Percentiles rank a stretch among this genome's conserved stretches.
These are phyloP conservation scores for Rhynchonycteris naso DNA, from an alignment of 2,797 vertebrate genomes.

Conservation along the genomic window DNA sequence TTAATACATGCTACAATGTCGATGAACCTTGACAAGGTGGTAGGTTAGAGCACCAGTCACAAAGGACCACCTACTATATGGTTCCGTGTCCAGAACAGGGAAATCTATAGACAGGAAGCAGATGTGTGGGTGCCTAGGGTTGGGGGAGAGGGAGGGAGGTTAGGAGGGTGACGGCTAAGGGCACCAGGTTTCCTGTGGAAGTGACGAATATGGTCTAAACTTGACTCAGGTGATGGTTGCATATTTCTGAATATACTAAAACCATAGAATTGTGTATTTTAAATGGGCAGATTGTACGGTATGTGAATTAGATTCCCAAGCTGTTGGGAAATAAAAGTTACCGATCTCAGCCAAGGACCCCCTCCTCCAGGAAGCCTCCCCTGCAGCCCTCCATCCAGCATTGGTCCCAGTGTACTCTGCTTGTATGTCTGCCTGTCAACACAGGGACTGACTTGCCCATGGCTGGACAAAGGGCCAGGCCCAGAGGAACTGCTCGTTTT, in stretches of 20 bases:
- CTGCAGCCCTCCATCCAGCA: neutral
- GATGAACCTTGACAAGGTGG: neutral
- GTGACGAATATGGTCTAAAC: neutral
- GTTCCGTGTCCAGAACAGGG: neutral
- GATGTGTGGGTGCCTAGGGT: no score
- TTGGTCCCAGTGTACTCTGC: rapidly evolving
- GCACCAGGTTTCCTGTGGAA: neutral
- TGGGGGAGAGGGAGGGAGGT: neutral
- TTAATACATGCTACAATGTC: rapidly evolving
- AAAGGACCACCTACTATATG: neutral
- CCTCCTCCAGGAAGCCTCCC: neutral
- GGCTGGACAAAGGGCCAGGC: neutral
- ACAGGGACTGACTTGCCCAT: rapidly evolving
- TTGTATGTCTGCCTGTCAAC: neutral
- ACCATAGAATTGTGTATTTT: neutral
- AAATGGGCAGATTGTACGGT: neutral
- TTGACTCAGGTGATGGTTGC: neutral
- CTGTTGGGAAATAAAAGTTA: neutral
- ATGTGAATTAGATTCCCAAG: neutral
- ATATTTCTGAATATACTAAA: neutral
- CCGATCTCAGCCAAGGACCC: neutral
- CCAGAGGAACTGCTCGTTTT: neutral
- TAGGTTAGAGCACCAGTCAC: neutral
- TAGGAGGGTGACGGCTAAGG: rapidly evolving
- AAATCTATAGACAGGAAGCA: neutral